Conservation (phyloP, 2,888 invertebrate genomes). For the Prenolepis imparis region DNA sequence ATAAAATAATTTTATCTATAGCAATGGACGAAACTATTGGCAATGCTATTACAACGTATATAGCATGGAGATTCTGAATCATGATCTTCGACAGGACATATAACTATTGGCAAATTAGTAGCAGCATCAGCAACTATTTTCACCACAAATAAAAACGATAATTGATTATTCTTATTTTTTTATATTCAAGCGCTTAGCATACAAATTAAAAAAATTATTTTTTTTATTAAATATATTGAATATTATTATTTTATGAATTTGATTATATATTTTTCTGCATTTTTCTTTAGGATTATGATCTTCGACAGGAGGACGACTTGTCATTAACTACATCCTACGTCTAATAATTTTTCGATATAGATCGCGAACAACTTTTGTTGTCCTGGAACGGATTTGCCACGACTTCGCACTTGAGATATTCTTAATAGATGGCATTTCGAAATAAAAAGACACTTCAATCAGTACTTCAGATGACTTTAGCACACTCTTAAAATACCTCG, state of each 20-base stretch:
- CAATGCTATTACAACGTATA: conserved; percentile 88
- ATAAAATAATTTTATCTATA: conserved; percentile 63
- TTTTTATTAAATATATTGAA: background rate
- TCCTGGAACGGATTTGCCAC: conserved; percentile 22
- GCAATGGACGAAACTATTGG: conserved; percentile 87
- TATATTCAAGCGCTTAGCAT: background rate
- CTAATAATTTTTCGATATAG: conserved; percentile 84
- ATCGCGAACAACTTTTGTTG: conserved; percentile 69
- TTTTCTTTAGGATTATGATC: conserved; percentile 79
- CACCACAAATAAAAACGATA: conserved; percentile 79
- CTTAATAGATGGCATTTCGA: no score
- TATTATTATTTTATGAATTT: background rate
- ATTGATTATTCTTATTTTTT: background rate
- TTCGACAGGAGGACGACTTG: conserved; percentile 77
- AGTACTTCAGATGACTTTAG: no score
- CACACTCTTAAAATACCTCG: no score
- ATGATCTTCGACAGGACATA: conserved; percentile 89
- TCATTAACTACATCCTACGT: no score
- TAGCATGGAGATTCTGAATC: conserved; percentile 89
- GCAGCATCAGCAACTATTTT: conserved; percentile 59
- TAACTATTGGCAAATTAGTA: conserved; percentile 87
- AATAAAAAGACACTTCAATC: no score
- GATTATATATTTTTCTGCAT: conserved; percentile 19
- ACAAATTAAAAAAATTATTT: background rate
- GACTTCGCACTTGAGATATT: conserved; percentile 87